Evolutionary conservation across 1,140 invertebrate genomes (phyloP), one percentile per base, ranked within the genome.

Genomic region (Atopsyche davidsoni): DNA sequence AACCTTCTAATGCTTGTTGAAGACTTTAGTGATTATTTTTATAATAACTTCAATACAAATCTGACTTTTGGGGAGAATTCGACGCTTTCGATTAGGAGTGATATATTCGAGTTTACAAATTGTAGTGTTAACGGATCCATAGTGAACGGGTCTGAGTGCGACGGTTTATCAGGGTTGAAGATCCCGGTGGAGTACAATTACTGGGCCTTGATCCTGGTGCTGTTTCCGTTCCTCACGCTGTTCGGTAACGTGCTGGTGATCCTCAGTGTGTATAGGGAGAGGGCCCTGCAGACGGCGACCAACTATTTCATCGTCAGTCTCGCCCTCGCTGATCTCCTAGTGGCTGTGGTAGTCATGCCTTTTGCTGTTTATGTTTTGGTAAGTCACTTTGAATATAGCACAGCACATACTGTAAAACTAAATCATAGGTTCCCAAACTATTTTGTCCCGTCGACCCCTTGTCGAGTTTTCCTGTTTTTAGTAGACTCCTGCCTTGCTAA

Each of bases 291-390:
- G 65, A 95, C 92, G 4, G 92, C 92, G 46, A 98, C 95, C 40
- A 98, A 98, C 74, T 98, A 97, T 73, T 97, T 98, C 75, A 98
- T 98, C 66, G 92, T 97, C 57, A 96, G 92, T 53, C 75, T 98
- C 58, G 96, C 95, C n/a, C 81, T 98, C 7, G 96, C 96, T 10
- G 96, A 98, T 75, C 80, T 98, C 16, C 78, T 98, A 49, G 95
- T 99, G 2, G 95, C 94, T 19, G 84, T 93, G 3, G 81, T 96
- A 36, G 96, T 98, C 51, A 99, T 99, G 96, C 95, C 96, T 10
- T 96, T 96, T 68, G 95, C 92, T 48, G 92, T 97, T 60, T 98
- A 97, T 75, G 87, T 96, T 69, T 80, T 92, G 86, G 90, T 95
- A 73, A 88, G 87, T 80, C 3, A 34, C n/a, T n/a, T n/a, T n/a